These are phyloP conservation scores for Plagodis pulveraria DNA, from an alignment of 2,888 invertebrate genomes.

Conservation along the genomic window DNA sequence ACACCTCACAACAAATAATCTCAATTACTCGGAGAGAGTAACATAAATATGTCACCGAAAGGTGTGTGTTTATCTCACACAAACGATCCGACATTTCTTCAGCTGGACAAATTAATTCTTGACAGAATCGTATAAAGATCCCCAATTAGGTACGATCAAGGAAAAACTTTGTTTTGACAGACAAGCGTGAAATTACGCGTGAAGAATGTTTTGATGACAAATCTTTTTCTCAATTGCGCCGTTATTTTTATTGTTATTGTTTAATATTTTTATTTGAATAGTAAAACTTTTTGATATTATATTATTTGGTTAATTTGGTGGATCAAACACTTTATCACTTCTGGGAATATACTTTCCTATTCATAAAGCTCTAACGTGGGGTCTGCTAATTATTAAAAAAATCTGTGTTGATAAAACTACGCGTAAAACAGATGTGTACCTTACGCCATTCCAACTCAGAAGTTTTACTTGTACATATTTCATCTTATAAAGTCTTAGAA, in stretches of 20 bases:
- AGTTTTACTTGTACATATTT: too few species aligned
- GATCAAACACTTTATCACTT: too few species aligned
- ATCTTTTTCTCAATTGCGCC: not conserved
- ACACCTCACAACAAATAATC: slow-evolving; percentile 11
- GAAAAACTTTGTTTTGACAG: slow-evolving; percentile 25
- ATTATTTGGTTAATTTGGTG: too few species aligned
- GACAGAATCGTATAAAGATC: slow-evolving; percentile 22
- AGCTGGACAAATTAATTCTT: slow-evolving; percentile 29
- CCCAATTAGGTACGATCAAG: slow-evolving; percentile 24
- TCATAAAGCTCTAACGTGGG: too few species aligned
- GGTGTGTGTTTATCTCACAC: slow-evolving; percentile 7
- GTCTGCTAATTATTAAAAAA: too few species aligned
- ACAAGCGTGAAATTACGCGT: slow-evolving; percentile 2
- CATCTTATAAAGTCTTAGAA: too few species aligned
- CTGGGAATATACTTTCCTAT: too few species aligned
- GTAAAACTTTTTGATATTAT: too few species aligned
- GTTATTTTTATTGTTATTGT: not conserved
- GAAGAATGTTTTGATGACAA: slow-evolving; percentile 6
- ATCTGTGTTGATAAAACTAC: too few species aligned
- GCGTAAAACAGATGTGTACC: too few species aligned
- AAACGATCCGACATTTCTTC: slow-evolving; percentile 17
- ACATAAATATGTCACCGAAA: slow-evolving; percentile 18
- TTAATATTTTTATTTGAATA: not conserved
- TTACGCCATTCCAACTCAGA: too few species aligned
- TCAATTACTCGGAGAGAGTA: slow-evolving; percentile 10